Base-by-base conservation (phyloP, 2,113 vertebrate species). In the Balaeniceps rex region DNA sequence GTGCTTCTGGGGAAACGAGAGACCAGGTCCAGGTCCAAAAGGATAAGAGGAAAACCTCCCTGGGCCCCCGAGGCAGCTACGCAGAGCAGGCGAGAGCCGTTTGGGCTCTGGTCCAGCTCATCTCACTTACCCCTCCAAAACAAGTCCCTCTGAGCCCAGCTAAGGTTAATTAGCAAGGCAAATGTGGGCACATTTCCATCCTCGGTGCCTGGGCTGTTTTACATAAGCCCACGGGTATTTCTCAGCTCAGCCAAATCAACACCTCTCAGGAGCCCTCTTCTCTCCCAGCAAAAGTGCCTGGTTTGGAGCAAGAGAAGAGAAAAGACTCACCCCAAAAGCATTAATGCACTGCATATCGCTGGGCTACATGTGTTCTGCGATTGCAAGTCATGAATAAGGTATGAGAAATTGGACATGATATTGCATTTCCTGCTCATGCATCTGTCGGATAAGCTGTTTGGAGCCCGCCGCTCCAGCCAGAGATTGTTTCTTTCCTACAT, bases 341-440 rank as follows among this genome's bases (percentile, higher is more conserved):
- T 19, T 7, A 10, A 10, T 5, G 44, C 36, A 2, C n/a, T 2
- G 1, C 14, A 0, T 21, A 25, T 69, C 5, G 0, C 93, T 66
- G 75, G 66, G 74, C 71, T 80, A 66, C 93, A 70, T 22, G 91
- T 93, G 96, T 9, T 83, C 46, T 25, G 77, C 0, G 52, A 94
- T 74, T 1, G 58, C 96, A 96, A 85, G 70, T 94, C 96, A 96
- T 40, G 89, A 92, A 29, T 40, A 83, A 89, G 91, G 91, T 80
- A 85, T 95, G 95, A 97, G 95, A 86, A 94, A 93, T 90, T 93
- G 96, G 95, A 97, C 95, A 95, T 86, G 87, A 86, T 90, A 19
- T 17, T 96, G 97, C 87, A 95, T 96, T 97, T 97, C 97, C 97
- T 95, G 75, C 89, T 95, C 94, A 0, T 78, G 94, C 93, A 93